Conservation (phyloP, 1,140 invertebrate genomes). For the Meteorus sp. region DNA sequence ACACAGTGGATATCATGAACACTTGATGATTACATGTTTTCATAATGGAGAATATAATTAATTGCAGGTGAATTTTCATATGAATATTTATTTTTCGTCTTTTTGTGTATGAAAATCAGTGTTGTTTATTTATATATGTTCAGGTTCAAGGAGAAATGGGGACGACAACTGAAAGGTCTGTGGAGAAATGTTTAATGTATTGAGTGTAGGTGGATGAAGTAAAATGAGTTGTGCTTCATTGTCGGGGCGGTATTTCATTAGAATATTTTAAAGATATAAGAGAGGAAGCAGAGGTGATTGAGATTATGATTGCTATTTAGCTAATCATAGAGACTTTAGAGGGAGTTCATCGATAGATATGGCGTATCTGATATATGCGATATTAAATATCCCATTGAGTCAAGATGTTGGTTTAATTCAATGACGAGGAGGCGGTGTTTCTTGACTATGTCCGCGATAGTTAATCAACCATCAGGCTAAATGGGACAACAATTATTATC, state of each 20-base stretch:
- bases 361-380: conserved; percentile 40
- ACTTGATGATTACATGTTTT: too few relatives aligned
- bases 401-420: not conserved
- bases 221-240: conserved; percentile 52
- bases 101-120: too few relatives aligned
- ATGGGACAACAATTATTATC: conserved; percentile 38
- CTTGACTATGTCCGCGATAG: conserved; percentile 35
- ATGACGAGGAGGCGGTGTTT: conserved; percentile 39
- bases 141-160: not conserved
- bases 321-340: too few relatives aligned
- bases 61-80: too few relatives aligned
- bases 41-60: too few relatives aligned
- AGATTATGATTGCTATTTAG: too few relatives aligned
- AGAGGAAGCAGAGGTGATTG: conserved; percentile 17
- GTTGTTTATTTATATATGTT: not conserved
- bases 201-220: conserved; percentile 44
- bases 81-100: too few relatives aligned
- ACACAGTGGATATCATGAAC: too few relatives aligned
- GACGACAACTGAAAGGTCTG: conserved; percentile 1
- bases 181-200: too few relatives aligned
- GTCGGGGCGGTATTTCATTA: conserved; percentile 54
- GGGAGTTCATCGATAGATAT: too few relatives aligned
- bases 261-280: conserved; percentile 45
- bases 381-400: not conserved
- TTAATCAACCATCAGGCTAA: conserved; percentile 45